These are phyloP conservation scores for Onthophagus sagittarius DNA, from an alignment of 2,888 invertebrate species.

Conservation along the genomic window DNA sequence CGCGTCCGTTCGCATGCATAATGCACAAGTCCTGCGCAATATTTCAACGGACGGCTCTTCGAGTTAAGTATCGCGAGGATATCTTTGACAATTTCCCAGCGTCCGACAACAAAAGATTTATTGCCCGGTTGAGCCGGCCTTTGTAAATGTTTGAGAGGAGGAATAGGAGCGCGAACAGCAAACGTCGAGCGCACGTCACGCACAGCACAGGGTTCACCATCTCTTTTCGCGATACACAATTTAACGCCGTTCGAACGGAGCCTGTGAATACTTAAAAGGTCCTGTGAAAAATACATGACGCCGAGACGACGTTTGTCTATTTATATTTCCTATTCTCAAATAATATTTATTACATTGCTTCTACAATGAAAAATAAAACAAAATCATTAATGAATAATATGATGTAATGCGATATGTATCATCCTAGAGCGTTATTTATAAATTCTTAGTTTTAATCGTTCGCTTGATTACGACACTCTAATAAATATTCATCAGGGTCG, in stretches of 20 bases:
- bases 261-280: background rate
- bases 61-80: conserved; percentile 1
- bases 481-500: conserved; percentile 6
- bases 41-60: background rate
- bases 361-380: no score
- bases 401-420: background rate
- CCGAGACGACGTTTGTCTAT: background rate
- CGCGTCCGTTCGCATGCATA: conserved; percentile 6
- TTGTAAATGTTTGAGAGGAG: conserved; percentile 10
- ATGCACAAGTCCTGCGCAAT: background rate
- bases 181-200: background rate
- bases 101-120: conserved; percentile 13
- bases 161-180: background rate
- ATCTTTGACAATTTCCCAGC: conserved; percentile 12
- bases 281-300: background rate
- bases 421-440: background rate
- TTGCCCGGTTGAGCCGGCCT: conserved; percentile 6
- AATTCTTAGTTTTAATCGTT: background rate
- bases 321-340: background rate
- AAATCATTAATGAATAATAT: no score
- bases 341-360: background rate
- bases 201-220: background rate
- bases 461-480: background rate
- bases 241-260: background rate
- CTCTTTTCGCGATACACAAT: conserved; percentile 1